These are phyloP conservation scores for Temnothorax curvispinosus DNA, from an alignment of 1,140 invertebrate genomes.

Conservation along the genomic window DNA sequence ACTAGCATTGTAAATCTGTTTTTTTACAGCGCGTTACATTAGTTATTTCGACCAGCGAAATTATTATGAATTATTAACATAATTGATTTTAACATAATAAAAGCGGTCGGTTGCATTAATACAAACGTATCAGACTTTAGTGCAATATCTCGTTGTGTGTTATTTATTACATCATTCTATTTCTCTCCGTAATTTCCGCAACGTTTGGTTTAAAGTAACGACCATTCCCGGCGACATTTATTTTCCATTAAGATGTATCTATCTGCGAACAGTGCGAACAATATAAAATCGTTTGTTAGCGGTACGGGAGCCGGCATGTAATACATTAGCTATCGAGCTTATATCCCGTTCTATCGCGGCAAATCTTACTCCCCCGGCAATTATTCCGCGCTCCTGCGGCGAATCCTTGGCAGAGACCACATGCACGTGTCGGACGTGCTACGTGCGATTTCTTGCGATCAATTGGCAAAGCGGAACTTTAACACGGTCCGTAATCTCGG, in stretches of 20 bases:
- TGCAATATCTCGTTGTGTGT: not conserved
- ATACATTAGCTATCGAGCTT: conserved; percentile 13
- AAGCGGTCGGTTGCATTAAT: not conserved
- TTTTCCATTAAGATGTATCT: conserved; percentile 45
- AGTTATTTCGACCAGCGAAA: not conserved
- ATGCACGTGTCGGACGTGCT: not conserved
- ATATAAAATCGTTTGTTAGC: conserved; percentile 45
- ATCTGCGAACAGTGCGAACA: conserved; percentile 31
- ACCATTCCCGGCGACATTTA: conserved; percentile 37
- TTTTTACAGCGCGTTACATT: not conserved
- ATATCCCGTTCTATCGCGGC: not conserved
- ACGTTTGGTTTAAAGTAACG: conserved; percentile 52
- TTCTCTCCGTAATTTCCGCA: conserved; percentile 25
- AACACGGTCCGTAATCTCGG: conserved; percentile 38
- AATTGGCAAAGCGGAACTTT: conserved; percentile 37
- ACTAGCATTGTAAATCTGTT: not conserved
- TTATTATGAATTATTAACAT: not conserved
- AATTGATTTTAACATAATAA: conserved; percentile 18
- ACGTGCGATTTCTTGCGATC: conserved; percentile 45
- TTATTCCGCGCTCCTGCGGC: conserved; percentile 15
- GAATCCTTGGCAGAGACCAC: conserved; percentile 20
- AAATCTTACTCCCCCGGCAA: conserved; percentile 7
- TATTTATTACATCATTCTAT: conserved; percentile 29
- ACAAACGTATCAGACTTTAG: not conserved
- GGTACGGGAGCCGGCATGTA: not conserved